Base-by-base conservation (phyloP, 2,113 vertebrate genomes). In the Takifugu flavidus region DNA sequence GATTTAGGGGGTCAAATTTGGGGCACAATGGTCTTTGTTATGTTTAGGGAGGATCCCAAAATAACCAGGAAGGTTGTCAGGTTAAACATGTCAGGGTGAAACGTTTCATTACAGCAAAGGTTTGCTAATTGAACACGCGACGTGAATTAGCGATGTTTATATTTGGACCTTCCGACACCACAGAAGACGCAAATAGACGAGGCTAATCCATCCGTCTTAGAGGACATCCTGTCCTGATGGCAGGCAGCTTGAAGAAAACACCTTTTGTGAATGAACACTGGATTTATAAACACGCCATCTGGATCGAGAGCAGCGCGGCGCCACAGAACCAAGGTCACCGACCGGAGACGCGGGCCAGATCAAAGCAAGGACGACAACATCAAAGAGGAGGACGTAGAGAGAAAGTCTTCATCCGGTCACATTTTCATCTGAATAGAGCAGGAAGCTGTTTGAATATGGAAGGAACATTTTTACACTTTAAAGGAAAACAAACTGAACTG, bases 251-350 rank as follows among this genome's bases (percentile, higher is more conserved):
- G 12, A 78, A 70, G 75, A 79, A 82, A 84, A 78, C 75, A 80
- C 74, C 79, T 82, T 81, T 84, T 78, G 81, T 82, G 75, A 75
- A 78, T 78, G 80, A 70, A 72, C 3, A 67, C 61, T 28, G 75
- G 80, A 83, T 85, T 85, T 84, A 59, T 13, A 59, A 84, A 84
- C 85, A 79, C 85, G 79, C 81, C 81, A 82, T 84, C 79, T 87
- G 87, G 78, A 47, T 20, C 20, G 20, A 20, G 20, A 20, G 20
- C 20, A 20, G 20, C 20, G 8, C 42, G 28, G 28, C 28, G 28
- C 28, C 28, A 5, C 28, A 29, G 3, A 29, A 3, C 74, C 62
- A 20, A 20, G 20, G 20, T 20, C 20, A 20, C 20, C 20, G 20
- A 20, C 20, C 20, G 20, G 20, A 20, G 20, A 20, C 20, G 20